A percentile compares a stretch with the other conserved stretches of the same genome.
Evolutionary conservation across 2,888 invertebrate species (phyloP).

Genomic region (Beris chalybata): DNA sequence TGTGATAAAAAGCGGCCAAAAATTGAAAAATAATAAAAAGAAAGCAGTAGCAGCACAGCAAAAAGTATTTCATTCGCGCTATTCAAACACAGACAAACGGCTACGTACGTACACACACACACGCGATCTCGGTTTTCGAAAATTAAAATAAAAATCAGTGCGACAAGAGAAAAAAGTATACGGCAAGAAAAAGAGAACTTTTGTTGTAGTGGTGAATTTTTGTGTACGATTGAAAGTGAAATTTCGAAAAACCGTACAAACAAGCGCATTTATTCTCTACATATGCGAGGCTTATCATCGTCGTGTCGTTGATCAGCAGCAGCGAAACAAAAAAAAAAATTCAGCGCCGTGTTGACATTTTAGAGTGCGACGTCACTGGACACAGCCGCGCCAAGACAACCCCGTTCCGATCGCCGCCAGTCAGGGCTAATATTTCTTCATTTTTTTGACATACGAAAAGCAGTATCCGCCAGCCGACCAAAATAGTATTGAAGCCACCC

Average conservation of each 20-base stretch:
- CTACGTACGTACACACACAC: too few species aligned
- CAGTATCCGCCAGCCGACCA: background rate
- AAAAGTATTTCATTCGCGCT: slow-evolving; percentile 15
- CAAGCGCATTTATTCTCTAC: slow-evolving; percentile 19
- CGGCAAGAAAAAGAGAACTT: too few species aligned
- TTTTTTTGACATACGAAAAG: background rate
- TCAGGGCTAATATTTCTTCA: background rate
- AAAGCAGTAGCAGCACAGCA: slow-evolving; percentile 1
- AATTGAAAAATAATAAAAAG: slow-evolving; percentile 3
- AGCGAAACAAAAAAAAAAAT: slow-evolving; percentile 7
- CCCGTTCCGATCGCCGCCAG: background rate
- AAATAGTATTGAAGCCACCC: background rate
- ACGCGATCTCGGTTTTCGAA: too few species aligned
- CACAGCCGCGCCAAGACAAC: slow-evolving; percentile 8
- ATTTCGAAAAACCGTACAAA: slow-evolving; percentile 24
- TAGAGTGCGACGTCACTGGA: slow-evolving; percentile 12
- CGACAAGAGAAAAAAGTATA: too few species aligned
- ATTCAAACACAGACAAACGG: background rate
- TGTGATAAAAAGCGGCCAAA: too few species aligned
- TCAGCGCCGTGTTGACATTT: slow-evolving; percentile 24
- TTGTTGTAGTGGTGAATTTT: background rate
- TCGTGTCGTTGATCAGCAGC: slow-evolving; percentile 9
- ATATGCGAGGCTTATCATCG: slow-evolving; percentile 24
- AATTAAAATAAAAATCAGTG: too few species aligned
- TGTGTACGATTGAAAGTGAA: slow-evolving; percentile 23